Evolutionary conservation across 2,888 invertebrate genomes (phyloP).

Genomic region (Eupeodes latifasciatus): DNA sequence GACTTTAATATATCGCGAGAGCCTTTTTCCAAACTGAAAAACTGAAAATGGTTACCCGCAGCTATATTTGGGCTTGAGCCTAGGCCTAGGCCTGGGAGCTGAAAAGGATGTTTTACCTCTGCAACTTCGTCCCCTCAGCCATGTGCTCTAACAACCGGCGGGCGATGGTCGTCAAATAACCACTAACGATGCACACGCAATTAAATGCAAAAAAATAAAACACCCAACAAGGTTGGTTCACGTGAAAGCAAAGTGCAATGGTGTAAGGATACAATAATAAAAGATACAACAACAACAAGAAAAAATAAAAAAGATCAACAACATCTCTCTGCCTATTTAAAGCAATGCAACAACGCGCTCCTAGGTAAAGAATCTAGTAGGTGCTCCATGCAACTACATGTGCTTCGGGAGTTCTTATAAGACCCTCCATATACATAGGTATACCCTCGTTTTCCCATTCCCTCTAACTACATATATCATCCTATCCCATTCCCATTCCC

Average conservation of each 20-base stretch:
- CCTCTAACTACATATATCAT: conserved; percentile 25
- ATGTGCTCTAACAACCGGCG: conserved; percentile 14
- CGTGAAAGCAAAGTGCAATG: conserved; percentile 38
- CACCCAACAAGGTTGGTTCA: conserved; percentile 32
- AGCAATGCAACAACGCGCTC: conserved; percentile 70
- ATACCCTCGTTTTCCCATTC: neutral
- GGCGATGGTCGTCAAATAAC: conserved; percentile 54
- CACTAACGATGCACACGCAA: conserved; percentile 75
- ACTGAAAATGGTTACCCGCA: conserved; percentile 51
- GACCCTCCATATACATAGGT: too few relatives aligned
- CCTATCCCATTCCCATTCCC: neutral
- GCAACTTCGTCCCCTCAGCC: neutral
- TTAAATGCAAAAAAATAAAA: conserved; percentile 63
- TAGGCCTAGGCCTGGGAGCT: conserved; percentile 24
- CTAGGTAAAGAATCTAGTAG: conserved; percentile 62
- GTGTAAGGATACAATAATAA: conserved; percentile 32
- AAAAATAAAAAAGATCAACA: conserved; percentile 65
- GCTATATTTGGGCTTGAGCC: conserved; percentile 56
- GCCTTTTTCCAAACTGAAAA: conserved; percentile 56
- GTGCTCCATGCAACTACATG: conserved; percentile 69
- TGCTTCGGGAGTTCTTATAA: conserved; percentile 62
- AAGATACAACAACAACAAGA: conserved; percentile 26
- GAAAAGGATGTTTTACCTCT: conserved; percentile 64
- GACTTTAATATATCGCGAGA: conserved; percentile 56
- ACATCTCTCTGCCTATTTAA: conserved; percentile 68